phyloP scores from a whole-genome alignment of 1,140 invertebrate genomes.

The Musca domestica region DNA sequence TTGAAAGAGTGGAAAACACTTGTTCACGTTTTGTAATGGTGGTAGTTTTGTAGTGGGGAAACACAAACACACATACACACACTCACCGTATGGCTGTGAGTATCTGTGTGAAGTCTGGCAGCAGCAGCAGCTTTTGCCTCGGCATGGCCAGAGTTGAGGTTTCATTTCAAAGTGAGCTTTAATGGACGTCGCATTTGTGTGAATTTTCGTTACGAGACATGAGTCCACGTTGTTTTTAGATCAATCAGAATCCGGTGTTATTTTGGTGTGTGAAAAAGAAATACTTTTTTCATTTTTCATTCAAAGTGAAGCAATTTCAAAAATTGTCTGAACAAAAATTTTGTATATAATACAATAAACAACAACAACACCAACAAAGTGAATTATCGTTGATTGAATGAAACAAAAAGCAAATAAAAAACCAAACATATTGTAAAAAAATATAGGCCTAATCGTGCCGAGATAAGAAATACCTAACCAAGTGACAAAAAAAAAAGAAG shows the following conservation, averaged over 20 bases:
- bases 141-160: not conserved
- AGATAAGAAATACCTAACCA: not conserved
- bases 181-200: slow-evolving; percentile 8
- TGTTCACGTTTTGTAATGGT: too few relatives aligned
- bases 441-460: not conserved
- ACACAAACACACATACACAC: too few relatives aligned
- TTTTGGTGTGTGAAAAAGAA: too few relatives aligned
- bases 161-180: slow-evolving; percentile 22
- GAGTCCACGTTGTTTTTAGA: too few relatives aligned
- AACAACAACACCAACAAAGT: not conserved
- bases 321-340: too few relatives aligned
- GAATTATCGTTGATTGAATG: not conserved
- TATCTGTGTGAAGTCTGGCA: slow-evolving; percentile 10
- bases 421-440: not conserved
- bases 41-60: not conserved
- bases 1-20: too few relatives aligned
- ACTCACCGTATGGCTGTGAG: not conserved
- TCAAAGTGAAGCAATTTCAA: too few relatives aligned
- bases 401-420: not conserved
- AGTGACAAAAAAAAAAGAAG: not conserved
- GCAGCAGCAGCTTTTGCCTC: not conserved
- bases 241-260: too few relatives aligned
- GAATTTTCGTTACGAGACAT: too few relatives aligned
- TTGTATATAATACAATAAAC: not conserved
- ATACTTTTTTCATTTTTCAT: too few relatives aligned